Conservation (phyloP, 2,888 invertebrate genomes). For the Scaeva pyrastri region DNA sequence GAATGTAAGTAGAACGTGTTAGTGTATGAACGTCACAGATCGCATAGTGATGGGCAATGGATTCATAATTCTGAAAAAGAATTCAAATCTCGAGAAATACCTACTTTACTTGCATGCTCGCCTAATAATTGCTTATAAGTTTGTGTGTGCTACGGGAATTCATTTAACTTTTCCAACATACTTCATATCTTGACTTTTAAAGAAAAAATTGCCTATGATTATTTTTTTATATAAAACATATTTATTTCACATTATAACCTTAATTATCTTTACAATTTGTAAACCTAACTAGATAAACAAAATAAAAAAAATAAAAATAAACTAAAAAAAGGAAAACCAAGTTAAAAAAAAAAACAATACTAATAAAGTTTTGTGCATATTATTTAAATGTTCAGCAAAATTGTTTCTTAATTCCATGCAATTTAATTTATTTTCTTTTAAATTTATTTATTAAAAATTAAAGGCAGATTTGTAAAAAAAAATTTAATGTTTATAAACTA, state of each 20-base stretch:
- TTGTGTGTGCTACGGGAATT: too few species aligned
- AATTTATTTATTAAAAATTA: constrained; percentile 52
- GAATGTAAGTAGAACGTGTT: too few species aligned
- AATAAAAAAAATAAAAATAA: constrained; percentile 20
- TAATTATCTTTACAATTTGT: constrained; percentile 72
- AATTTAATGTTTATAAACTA: background rate
- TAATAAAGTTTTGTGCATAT: constrained; percentile 22
- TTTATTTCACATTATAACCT: constrained; percentile 74
- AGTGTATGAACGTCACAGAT: too few species aligned
- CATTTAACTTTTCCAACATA: too few species aligned
- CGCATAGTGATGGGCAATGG: too few species aligned
- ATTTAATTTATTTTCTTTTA: constrained; percentile 21
- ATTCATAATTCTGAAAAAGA: too few species aligned
- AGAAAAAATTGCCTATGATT: too few species aligned
- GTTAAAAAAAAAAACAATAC: too few species aligned
- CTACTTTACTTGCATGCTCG: too few species aligned
- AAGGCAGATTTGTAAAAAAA: constrained; percentile 58
- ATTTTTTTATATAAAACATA: constrained; percentile 69
- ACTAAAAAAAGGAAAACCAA: constrained; percentile 6
- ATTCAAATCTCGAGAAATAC: too few species aligned
- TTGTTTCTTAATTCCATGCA: constrained; percentile 46
- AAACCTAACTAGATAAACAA: constrained; percentile 65
- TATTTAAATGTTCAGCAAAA: constrained; percentile 24
- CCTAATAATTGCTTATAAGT: too few species aligned
- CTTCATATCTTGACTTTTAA: too few species aligned